Evolutionary conservation across 2,888 invertebrate species (phyloP).

Genomic region (Phyllotreta striolata): DNA sequence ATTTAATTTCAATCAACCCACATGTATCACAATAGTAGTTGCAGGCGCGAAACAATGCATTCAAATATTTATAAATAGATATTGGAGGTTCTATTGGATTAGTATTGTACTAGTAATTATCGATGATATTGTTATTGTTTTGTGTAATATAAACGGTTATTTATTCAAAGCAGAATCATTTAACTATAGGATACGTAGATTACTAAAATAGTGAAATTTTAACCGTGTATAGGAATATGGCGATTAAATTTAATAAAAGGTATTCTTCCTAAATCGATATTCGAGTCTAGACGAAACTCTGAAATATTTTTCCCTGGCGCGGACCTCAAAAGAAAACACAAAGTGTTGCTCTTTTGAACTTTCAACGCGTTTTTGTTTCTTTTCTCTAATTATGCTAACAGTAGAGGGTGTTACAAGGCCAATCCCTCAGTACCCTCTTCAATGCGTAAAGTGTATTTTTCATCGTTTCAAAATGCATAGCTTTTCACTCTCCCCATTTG

Average conservation of each 20-base stretch:
- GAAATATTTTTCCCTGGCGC: not conserved
- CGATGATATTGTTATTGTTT: slow-evolving; percentile 14
- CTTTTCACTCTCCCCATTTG: slow-evolving; percentile 25
- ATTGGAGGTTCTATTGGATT: slow-evolving; percentile 8
- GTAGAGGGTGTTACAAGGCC: slow-evolving; percentile 11
- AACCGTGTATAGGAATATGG: too few species aligned
- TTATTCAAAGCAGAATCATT: slow-evolving; percentile 2
- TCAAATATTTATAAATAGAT: slow-evolving; percentile 10
- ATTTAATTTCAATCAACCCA: too few species aligned
- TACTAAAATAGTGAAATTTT: too few species aligned
- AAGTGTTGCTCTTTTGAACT: slow-evolving; percentile 31
- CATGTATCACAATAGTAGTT: too few species aligned
- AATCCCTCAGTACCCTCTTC: slow-evolving; percentile 17
- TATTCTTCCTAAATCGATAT: slow-evolving; percentile 17
- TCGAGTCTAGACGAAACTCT: slow-evolving; percentile 19
- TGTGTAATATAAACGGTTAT: slow-evolving; percentile 1
- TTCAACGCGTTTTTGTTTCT: slow-evolving; percentile 27
- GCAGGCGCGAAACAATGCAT: not conserved
- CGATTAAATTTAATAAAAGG: too few species aligned
- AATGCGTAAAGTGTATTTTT: slow-evolving; percentile 32
- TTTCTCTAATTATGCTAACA: slow-evolving; percentile 30
- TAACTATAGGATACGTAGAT: not conserved
- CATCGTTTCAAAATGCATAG: slow-evolving; percentile 33
- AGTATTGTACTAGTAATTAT: slow-evolving; percentile 10
- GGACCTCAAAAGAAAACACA: slow-evolving; percentile 13